These are phyloP conservation scores for Antennarius maculatus DNA, from an alignment of 2,797 vertebrate species.

Conservation along the genomic window DNA sequence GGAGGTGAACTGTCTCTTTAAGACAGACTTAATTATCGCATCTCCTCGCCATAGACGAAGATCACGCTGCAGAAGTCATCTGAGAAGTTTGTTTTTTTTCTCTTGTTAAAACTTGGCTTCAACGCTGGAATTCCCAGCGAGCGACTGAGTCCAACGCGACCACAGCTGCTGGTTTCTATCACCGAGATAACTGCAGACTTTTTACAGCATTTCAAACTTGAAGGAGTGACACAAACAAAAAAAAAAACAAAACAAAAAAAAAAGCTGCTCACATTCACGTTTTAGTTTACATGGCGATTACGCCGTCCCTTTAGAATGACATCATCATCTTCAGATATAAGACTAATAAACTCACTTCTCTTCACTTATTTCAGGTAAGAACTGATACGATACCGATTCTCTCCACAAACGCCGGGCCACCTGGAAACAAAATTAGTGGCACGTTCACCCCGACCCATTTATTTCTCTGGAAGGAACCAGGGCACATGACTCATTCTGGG, in stretches of 20 bases:
- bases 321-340: not conserved
- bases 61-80: not conserved
- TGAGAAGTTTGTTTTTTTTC: conserved; percentile 4
- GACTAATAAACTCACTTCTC: not conserved
- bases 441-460: conserved; percentile 49
- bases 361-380: conserved; percentile 17
- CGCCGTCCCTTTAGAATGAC: not conserved
- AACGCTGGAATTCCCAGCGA: not conserved
- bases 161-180: conserved; percentile 2
- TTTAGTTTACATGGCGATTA: conserved; percentile 4
- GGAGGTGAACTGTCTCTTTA: too few relatives aligned
- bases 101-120: conserved; percentile 3
- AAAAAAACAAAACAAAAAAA: not conserved
- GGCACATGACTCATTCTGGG: conserved; percentile 65
- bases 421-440: conserved; percentile 67
- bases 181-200: not conserved
- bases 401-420: conserved; percentile 50
- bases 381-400: conserved; percentile 27
- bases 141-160: not conserved
- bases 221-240: not conserved
- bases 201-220: conserved; percentile 6
- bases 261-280: not conserved
- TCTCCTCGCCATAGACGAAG: not conserved
- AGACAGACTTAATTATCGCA: not conserved
- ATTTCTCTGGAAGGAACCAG: conserved; percentile 58